These are phyloP conservation scores for Aporophyla lueneburgensis DNA, from an alignment of 2,888 invertebrate genomes.

Conservation along the genomic window DNA sequence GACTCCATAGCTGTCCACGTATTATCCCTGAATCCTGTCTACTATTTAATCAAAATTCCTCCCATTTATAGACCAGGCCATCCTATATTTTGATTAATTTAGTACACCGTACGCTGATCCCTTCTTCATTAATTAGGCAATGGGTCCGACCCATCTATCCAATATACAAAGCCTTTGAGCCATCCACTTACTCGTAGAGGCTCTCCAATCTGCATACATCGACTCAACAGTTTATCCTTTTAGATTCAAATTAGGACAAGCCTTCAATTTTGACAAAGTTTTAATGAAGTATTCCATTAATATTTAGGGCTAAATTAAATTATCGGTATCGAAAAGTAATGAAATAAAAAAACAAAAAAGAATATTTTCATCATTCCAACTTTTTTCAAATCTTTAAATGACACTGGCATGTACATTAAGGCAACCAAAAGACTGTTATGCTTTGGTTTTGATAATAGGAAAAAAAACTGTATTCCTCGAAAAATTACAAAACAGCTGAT, in stretches of 20 bases:
- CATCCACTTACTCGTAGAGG: not conserved
- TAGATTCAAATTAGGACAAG: conserved; percentile 25
- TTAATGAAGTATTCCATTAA: no score
- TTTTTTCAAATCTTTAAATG: no score
- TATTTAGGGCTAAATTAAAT: no score
- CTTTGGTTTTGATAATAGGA: no score
- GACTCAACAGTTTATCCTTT: conserved; percentile 1
- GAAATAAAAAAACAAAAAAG: no score
- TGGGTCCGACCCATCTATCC: conserved; percentile 8
- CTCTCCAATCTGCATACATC: conserved; percentile 32
- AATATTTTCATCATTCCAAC: no score
- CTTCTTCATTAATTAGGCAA: conserved; percentile 43
- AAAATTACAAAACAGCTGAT: no score
- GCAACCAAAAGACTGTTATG: no score
- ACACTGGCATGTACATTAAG: no score
- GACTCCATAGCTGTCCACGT: not conserved
- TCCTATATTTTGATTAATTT: conserved; percentile 27
- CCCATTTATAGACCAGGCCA: not conserved
- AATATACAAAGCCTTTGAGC: conserved; percentile 32
- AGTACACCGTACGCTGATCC: conserved; percentile 11
- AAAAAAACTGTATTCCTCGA: no score
- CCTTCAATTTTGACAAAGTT: no score
- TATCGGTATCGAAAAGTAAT: no score
- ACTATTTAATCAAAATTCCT: not conserved
- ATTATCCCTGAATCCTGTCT: not conserved